A percentile compares a stretch with the other conserved stretches of the same genome.
Evolutionary conservation across 2,888 invertebrate genomes (phyloP).

Genomic region (Melanophora roralis): DNA sequence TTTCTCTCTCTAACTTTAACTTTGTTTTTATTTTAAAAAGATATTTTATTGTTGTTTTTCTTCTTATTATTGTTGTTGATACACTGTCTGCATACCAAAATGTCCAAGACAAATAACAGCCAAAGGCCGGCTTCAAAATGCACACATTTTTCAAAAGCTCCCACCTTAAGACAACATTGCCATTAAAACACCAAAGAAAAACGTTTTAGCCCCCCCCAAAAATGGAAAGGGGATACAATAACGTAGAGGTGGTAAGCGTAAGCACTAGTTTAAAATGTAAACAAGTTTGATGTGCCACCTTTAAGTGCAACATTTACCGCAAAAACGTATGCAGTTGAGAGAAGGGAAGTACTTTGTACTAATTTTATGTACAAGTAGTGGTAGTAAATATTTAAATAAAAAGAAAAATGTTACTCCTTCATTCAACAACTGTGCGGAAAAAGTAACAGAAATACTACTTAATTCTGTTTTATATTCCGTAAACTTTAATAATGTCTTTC

Average conservation of each 20-base stretch:
- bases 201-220: neutral
- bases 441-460: neutral
- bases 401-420: slow-evolving; percentile 14
- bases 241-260: neutral
- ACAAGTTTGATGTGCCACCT: slow-evolving; percentile 42
- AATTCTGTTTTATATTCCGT: neutral
- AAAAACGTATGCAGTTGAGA: neutral
- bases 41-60: slow-evolving; percentile 4
- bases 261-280: slow-evolving; percentile 43
- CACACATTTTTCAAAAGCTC: slow-evolving; percentile 32
- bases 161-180: slow-evolving; percentile 33
- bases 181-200: slow-evolving; percentile 21
- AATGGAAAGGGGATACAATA: neutral
- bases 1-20: slow-evolving; percentile 5
- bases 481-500: neutral
- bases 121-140: slow-evolving; percentile 40
- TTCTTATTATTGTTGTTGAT: slow-evolving; percentile 29
- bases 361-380: neutral
- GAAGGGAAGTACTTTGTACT: neutral
- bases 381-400: neutral
- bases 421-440: slow-evolving; percentile 16
- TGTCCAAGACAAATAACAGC: slow-evolving; percentile 7
- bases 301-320: slow-evolving; percentile 15
- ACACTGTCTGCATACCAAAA: slow-evolving; percentile 60
- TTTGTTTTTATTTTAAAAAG: slow-evolving; percentile 5